Conservation (phyloP, 1,140 invertebrate species). For the Vollenhovia emeryi region DNA sequence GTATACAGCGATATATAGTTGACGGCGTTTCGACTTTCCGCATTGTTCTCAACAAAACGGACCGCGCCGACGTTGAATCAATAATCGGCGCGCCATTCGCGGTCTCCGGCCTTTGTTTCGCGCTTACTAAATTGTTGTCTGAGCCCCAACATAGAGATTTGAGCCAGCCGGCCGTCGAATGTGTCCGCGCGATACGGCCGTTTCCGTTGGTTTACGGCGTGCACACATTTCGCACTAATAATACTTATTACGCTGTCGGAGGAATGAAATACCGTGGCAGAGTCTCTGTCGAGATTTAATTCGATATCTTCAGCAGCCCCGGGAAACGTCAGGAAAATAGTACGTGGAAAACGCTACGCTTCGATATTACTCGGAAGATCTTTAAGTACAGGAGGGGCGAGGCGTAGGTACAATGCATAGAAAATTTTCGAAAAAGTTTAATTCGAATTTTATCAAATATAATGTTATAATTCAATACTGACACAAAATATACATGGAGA, state of each 20-base stretch:
- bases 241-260: slow-evolving; percentile 46
- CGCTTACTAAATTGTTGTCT: slow-evolving; percentile 52
- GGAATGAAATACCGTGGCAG: slow-evolving; percentile 20
- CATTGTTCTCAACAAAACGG: slow-evolving; percentile 43
- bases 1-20: slow-evolving; percentile 47
- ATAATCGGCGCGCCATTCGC: slow-evolving; percentile 46
- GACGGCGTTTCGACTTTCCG: slow-evolving; percentile 31
- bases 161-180: not conserved
- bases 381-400: not conserved
- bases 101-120: slow-evolving; percentile 38
- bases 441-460: not conserved
- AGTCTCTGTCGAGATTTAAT: slow-evolving; percentile 2
- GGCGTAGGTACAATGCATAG: not conserved
- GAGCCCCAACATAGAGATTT: slow-evolving; percentile 5
- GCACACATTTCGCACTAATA: slow-evolving; percentile 25
- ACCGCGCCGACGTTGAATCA: slow-evolving; percentile 51
- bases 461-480: not conserved
- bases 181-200: not conserved
- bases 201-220: slow-evolving; percentile 37
- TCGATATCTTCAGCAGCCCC: not conserved
- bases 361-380: not conserved
- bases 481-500: no score
- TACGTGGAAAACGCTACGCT: not conserved
- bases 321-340: not conserved
- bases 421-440: not conserved